These are phyloP conservation scores for Norana najaformis DNA, from an alignment of 2,888 invertebrate genomes.

Conservation along the genomic window DNA sequence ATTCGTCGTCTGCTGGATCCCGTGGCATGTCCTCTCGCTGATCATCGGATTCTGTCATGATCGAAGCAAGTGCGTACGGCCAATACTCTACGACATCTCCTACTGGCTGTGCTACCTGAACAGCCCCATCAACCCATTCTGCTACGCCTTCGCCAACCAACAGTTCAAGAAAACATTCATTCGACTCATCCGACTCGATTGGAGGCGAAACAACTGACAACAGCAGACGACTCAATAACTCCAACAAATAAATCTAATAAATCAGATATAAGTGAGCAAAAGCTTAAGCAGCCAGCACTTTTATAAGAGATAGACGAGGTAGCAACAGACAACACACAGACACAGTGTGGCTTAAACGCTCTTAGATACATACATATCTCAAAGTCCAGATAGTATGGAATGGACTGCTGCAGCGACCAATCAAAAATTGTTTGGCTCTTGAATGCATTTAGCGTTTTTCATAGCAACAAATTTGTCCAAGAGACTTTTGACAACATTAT, in stretches of 20 bases:
- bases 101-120: conserved; percentile 82
- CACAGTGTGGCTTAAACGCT: too few relatives aligned
- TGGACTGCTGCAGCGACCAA: too few relatives aligned
- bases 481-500: too few relatives aligned
- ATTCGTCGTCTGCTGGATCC: conserved; percentile 97
- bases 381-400: too few relatives aligned
- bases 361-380: too few relatives aligned
- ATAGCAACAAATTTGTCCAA: too few relatives aligned
- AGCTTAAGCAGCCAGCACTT: too few relatives aligned
- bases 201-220: conserved; percentile 39
- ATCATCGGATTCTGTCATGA: conserved; percentile 90
- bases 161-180: conserved; percentile 99
- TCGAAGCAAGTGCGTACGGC: conserved; percentile 46
- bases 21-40: conserved; percentile 92
- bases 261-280: too few relatives aligned
- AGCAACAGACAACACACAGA: too few relatives aligned
- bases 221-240: not conserved
- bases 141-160: conserved; percentile 97
- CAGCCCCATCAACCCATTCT: conserved; percentile 85
- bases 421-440: too few relatives aligned
- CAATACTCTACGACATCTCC: conserved; percentile 56
- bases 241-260: not conserved
- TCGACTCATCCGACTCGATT: conserved; percentile 89
- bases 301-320: too few relatives aligned
- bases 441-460: too few relatives aligned